Evolutionary conservation across 2,113 vertebrate species (phyloP), one percentile per base, ranked within the genome.

Genomic region (Pyxicephalus adspersus): DNA sequence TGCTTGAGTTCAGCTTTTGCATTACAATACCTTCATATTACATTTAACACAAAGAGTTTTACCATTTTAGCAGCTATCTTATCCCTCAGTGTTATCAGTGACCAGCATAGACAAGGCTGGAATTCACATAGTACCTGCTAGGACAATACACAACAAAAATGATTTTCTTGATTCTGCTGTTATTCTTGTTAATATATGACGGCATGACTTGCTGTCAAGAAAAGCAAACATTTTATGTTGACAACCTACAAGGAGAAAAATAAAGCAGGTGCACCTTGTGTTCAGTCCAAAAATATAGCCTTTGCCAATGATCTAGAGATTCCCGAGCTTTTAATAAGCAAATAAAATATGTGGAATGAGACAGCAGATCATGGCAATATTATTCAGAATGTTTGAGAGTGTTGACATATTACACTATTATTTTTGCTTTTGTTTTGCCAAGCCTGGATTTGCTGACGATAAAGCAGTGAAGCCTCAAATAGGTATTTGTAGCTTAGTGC

Each of bases 401-500:
- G 77, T 9, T 79, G 77, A 67, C 64, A 79, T 66, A 79, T 79
- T 57, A 68, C 77, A 79, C 65, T 45, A 76, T 76, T 76, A 76
- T 51, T 76, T 76, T 76, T 76, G 60, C 58, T 76, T 68, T 79
- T 68, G 29, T 68, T 66, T 60, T 79, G 55, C 64, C 60, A 38
- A 67, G 77, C 54, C 29, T 68, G 51, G 61, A 70, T 60, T 29
- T 78, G 76, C 63, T 66, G 76, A 78, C 34, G 61, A 79, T 79
- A 79, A 79, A 58, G 65, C 77, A 58, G 64, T 70, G 64, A 58
- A 55, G 54, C 76, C 52, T 79, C 77, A 79, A 79, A 79, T 79
- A 68, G 64, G 65, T 68, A 79, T 79, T 68, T 68, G 65, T 79
- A 68, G 77, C 64, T 67, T 45, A 79, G 51, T 79, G 20, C 52